Evolutionary conservation across 1,140 invertebrate species (phyloP), one percentile per base, ranked within the genome.

Genomic region (Phortica variegata): DNA sequence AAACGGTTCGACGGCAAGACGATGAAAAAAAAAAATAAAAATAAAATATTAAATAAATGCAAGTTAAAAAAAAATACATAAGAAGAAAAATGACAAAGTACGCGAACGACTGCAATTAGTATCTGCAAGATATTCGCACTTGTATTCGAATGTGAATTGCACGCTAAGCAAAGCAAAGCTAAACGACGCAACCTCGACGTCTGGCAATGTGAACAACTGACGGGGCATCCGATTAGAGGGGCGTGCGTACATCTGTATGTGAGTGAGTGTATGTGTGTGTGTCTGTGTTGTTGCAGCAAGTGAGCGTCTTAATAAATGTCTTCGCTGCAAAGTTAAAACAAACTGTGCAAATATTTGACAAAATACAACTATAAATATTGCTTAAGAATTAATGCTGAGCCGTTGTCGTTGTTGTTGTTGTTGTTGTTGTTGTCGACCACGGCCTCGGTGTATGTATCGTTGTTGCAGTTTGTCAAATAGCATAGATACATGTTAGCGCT

Each of bases 331-430:
- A 26, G 40, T 36, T 49, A 68, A 58, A 68, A 68, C 63, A 68
- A 68, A 68, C 63, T 68, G 63, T 68, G 63, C 63, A 68, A 68
- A 68, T 68, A 68, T 68, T 68, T 69, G 65, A 68, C 63, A 68
- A 68, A 68, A 68, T 68, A 68, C 65, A 68, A 68, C 63, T 69
- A 68, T 68, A 68, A 68, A 68, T 68, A 68, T 68, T 68, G 65
- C 63, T 66, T 52, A 68, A 68, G 63, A 68, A 68, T 68, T 68
- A 68, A 68, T 68, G 63, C 51, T 21, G 38, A 19, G 39, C 29
- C 23, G 32, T 45, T 38, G 48, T 17, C 40, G 45, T 36, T 44
- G 47, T 29, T 43, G 40, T 51, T 29, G 33, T 16, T 32, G 43
- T 43, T 44, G 18, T 9, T 43, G 31, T 49, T 31, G 46, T 15